These are phyloP conservation scores for Elephantulus edwardii DNA, from an alignment of 2,113 vertebrate genomes.

Conservation along the genomic window DNA sequence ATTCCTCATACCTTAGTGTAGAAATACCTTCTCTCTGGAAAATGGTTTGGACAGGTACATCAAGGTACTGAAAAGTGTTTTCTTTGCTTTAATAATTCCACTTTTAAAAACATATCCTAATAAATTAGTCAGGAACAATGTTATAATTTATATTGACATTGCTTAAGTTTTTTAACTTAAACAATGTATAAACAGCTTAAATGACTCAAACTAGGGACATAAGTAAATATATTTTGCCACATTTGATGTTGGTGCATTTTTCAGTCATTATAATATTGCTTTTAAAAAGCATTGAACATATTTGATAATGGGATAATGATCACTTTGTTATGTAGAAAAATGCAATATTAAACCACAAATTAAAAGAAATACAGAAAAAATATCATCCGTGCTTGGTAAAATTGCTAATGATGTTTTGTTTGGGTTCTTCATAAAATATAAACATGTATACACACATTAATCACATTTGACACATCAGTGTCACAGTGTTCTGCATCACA, in stretches of 20 bases:
- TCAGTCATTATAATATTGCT: not conserved
- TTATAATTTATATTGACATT: not conserved
- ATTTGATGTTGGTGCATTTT: conserved; percentile 12
- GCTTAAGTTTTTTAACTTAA: not conserved
- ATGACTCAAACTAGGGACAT: not conserved
- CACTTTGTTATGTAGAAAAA: not conserved
- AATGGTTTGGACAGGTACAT: not conserved
- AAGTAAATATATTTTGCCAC: not conserved
- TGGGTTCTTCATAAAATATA: not conserved
- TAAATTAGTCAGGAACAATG: not conserved
- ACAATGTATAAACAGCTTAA: not conserved
- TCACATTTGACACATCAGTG: too few species aligned
- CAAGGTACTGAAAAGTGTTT: not conserved
- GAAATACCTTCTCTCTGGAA: not conserved
- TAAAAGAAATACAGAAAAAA: not conserved
- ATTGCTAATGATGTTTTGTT: not conserved
- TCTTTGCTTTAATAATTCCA: not conserved
- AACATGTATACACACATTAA: too few species aligned
- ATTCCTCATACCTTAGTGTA: not conserved
- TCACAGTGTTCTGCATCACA: too few species aligned
- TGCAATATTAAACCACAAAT: not conserved
- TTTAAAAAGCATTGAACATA: not conserved
- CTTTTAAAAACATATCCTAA: not conserved
- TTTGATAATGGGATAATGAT: conserved; percentile 15
- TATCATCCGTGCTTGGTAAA: not conserved